phyloP scores from a whole-genome alignment of 2,888 invertebrate species.

The Cyclophora punctaria region DNA sequence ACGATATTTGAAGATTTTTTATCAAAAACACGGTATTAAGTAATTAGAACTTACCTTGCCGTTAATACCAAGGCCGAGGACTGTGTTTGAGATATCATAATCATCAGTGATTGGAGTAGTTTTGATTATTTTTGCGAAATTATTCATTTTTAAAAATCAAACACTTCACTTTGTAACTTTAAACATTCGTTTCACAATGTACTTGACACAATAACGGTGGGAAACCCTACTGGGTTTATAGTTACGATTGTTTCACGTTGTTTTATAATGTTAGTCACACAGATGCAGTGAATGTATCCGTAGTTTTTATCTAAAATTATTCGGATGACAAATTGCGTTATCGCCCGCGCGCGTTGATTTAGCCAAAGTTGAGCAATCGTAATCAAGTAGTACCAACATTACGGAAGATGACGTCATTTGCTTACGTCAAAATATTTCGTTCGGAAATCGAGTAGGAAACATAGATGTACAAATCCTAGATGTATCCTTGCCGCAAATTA shows the following conservation, averaged over 20 bases:
- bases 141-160: slow-evolving; percentile 48
- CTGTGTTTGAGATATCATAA: slow-evolving; percentile 93
- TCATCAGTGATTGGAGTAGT: slow-evolving; percentile 89
- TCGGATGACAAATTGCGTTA: slow-evolving; percentile 26
- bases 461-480: too few relatives aligned
- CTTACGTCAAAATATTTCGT: slow-evolving; percentile 1
- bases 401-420: slow-evolving; percentile 2
- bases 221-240: not conserved
- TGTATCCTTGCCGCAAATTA: too few relatives aligned
- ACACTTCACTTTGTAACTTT: slow-evolving; percentile 14
- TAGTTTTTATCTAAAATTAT: slow-evolving; percentile 29
- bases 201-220: not conserved
- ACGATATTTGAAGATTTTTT: slow-evolving; percentile 8
- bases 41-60: slow-evolving; percentile 81
- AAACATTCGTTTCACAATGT: slow-evolving; percentile 17
- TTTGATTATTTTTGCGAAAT: slow-evolving; percentile 77
- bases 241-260: not conserved
- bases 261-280: not conserved
- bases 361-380: slow-evolving; percentile 16
- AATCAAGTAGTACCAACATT: slow-evolving; percentile 6
- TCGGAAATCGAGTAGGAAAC: not conserved
- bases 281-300: slow-evolving; percentile 4
- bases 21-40: slow-evolving; percentile 1
- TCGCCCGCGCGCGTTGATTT: slow-evolving; percentile 1
- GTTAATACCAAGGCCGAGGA: slow-evolving; percentile 97